A percentile compares a stretch with the other conserved stretches of the same genome.
These are phyloP conservation scores for Metopolophium dirhodum DNA, from an alignment of 1,140 invertebrate species.

Conservation along the genomic window DNA sequence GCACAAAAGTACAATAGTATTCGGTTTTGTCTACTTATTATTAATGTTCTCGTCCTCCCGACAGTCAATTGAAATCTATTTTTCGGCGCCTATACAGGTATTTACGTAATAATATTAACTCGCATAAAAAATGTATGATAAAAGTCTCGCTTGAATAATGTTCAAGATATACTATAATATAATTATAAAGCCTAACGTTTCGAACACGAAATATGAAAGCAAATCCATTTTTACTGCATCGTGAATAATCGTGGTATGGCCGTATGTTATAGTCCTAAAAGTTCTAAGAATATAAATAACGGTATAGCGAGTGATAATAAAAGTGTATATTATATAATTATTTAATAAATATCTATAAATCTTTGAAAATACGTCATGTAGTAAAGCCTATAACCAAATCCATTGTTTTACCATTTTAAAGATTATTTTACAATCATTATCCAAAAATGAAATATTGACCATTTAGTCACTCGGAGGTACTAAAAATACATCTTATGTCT, in stretches of 20 bases:
- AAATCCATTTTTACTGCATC: not conserved
- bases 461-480: not conserved
- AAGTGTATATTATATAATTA: not conserved
- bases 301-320: not conserved
- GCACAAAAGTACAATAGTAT: not conserved
- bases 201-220: not conserved
- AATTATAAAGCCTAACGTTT: not conserved
- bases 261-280: not conserved
- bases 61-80: conserved; percentile 18
- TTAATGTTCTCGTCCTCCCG: not conserved
- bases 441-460: not conserved
- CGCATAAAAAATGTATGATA: not conserved
- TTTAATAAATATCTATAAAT: not conserved
- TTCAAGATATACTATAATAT: not conserved
- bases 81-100: no score
- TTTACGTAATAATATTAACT: not conserved
- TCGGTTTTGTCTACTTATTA: not conserved
- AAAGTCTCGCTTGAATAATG: not conserved
- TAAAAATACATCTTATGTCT: not conserved
- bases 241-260: not conserved
- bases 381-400: not conserved
- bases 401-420: not conserved
- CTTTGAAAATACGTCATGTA: not conserved
- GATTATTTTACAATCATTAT: not conserved
- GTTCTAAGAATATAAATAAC: not conserved